Conservation (phyloP, 2,113 vertebrate species). For the Murina feae region DNA sequence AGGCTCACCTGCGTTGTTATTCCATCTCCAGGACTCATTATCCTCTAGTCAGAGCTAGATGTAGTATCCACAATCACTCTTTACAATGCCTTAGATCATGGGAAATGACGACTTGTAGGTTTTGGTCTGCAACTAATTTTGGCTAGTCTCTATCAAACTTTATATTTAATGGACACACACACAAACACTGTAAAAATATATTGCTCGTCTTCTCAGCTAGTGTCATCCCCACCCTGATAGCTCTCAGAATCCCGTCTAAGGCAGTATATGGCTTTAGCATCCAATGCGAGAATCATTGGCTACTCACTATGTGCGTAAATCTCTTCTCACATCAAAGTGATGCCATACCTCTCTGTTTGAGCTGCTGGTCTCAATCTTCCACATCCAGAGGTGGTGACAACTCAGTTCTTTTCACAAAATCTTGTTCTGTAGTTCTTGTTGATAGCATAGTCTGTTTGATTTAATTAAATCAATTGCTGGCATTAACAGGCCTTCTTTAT, state of each 20-base stretch:
- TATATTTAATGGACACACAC: background rate
- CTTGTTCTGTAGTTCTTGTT: background rate
- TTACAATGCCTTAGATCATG: background rate
- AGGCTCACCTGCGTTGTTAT: background rate
- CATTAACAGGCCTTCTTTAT: background rate
- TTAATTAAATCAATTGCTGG: background rate
- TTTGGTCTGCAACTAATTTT: background rate
- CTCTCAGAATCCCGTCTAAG: background rate
- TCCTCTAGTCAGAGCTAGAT: background rate
- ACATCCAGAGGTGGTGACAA: background rate
- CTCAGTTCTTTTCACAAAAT: background rate
- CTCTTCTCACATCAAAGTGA: background rate
- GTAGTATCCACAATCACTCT: background rate
- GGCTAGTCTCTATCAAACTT: background rate
- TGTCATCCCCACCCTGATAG: background rate
- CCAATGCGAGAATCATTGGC: background rate
- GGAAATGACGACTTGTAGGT: background rate
- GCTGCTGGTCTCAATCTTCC: background rate
- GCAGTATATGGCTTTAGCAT: background rate
- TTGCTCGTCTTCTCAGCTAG: background rate
- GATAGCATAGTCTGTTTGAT: background rate
- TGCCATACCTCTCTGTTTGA: background rate
- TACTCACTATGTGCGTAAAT: background rate
- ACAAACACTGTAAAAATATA: background rate
- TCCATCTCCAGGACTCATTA: background rate